phyloP scores from a whole-genome alignment of 2,888 invertebrate genomes.

The Lysandra coridon region DNA sequence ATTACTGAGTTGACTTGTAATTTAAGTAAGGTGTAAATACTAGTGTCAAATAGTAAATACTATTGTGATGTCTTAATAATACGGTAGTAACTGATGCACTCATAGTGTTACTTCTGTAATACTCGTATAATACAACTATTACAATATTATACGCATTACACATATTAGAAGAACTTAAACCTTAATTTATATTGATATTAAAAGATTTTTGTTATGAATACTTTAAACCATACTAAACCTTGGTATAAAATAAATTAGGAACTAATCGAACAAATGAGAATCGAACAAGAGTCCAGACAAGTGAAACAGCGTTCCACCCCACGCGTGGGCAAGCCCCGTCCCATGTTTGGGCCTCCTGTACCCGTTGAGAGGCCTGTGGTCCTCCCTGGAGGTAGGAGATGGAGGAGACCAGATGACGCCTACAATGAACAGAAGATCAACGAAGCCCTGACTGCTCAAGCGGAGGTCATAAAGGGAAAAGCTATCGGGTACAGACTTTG shows the following conservation, averaged over 20 bases:
- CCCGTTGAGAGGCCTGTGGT: slow-evolving; percentile 87
- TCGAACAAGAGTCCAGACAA: slow-evolving; percentile 70
- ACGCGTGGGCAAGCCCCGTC: slow-evolving; percentile 61
- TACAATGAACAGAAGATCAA: slow-evolving; percentile 94
- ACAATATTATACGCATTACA: not conserved
- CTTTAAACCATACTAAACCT: not conserved
- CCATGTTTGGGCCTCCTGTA: slow-evolving; percentile 80
- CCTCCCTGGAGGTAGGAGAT: slow-evolving; percentile 88
- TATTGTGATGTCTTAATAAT: not conserved
- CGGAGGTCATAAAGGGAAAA: slow-evolving; percentile 91
- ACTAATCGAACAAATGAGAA: slow-evolving; percentile 64
- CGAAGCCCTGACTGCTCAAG: slow-evolving; percentile 90
- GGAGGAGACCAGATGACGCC: slow-evolving; percentile 91
- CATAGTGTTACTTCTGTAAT: not conserved
- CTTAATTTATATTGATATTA: not conserved
- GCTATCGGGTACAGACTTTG: slow-evolving; percentile 85
- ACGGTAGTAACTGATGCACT: not conserved
- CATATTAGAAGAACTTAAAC: not conserved
- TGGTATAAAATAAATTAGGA: slow-evolving; percentile 44
- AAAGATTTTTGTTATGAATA: too few relatives aligned
- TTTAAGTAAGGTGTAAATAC: not conserved
- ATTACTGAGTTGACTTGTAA: not conserved
- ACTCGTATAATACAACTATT: not conserved
- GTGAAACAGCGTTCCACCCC: slow-evolving; percentile 75
- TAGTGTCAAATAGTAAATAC: not conserved